Evolutionary conservation across 2,888 invertebrate species (phyloP).

Genomic region (Melinaea marsaeus): DNA sequence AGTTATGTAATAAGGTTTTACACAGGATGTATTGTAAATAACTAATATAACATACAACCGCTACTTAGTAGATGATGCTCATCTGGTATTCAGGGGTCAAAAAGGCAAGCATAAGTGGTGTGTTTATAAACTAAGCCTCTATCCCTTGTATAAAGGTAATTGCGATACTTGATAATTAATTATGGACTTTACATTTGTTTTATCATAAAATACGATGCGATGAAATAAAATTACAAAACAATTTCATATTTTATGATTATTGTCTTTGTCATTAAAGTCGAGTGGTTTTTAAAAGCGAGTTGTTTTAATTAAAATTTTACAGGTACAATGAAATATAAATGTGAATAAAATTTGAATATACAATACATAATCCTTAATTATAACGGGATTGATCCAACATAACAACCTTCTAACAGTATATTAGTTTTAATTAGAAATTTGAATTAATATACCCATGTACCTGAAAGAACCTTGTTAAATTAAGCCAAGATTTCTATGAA

Average conservation of each 20-base stretch:
- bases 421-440: conserved; percentile 4
- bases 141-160: conserved; percentile 31
- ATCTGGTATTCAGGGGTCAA: conserved; percentile 59
- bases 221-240: too few species aligned
- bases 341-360: too few species aligned
- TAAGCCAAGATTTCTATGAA: conserved; percentile 3
- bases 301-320: too few species aligned
- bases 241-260: too few species aligned
- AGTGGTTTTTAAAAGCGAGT: too few species aligned
- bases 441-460: conserved; percentile 4
- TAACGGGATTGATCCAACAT: neutral
- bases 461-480: conserved; percentile 6
- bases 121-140: conserved; percentile 49
- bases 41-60: conserved; percentile 15
- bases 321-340: too few species aligned
- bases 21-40: conserved; percentile 12
- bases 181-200: neutral
- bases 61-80: conserved; percentile 33
- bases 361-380: neutral
- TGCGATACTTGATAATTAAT: conserved; percentile 24
- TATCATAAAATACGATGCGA: too few species aligned
- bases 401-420: neutral
- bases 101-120: conserved; percentile 52
- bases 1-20: neutral
- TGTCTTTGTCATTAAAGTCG: too few species aligned